phyloP scores from a whole-genome alignment of 2,797 vertebrate genomes.

The Chloroceryle amazona region DNA sequence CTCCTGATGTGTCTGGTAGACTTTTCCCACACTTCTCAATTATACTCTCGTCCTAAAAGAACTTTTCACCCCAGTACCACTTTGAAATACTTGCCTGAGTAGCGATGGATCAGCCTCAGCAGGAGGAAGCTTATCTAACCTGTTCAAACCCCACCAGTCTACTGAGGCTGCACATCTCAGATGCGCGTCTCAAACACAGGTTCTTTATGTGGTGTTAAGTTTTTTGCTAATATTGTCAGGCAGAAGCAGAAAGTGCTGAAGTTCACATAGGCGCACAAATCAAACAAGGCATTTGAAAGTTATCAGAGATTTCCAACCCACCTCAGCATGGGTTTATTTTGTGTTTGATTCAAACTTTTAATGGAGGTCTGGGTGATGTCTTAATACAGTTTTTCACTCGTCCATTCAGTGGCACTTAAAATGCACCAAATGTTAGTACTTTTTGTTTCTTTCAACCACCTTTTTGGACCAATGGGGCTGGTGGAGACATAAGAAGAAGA shows the following conservation, averaged over 20 bases:
- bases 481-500: conserved; percentile 61
- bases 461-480: conserved; percentile 45
- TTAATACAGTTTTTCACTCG: conserved; percentile 66
- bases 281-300: conserved; percentile 69
- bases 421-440: background rate
- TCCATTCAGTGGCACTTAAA: conserved; percentile 55
- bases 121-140: conserved; percentile 26
- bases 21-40: background rate
- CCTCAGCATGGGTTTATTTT: conserved; percentile 66
- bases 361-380: conserved; percentile 60
- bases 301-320: conserved; percentile 61
- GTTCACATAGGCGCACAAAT: conserved; percentile 2
- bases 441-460: conserved; percentile 34
- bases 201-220: conserved; percentile 23
- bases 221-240: conserved; percentile 20
- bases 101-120: background rate
- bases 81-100: conserved; percentile 26
- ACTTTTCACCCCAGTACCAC: background rate
- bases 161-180: background rate
- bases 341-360: conserved; percentile 67
- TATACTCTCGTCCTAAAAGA: background rate
- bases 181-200: background rate
- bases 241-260: conserved; percentile 24
- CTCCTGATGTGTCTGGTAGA: background rate
- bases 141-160: background rate